Conservation (phyloP, 2,113 vertebrate genomes). For the Circaetus gallicus region DNA sequence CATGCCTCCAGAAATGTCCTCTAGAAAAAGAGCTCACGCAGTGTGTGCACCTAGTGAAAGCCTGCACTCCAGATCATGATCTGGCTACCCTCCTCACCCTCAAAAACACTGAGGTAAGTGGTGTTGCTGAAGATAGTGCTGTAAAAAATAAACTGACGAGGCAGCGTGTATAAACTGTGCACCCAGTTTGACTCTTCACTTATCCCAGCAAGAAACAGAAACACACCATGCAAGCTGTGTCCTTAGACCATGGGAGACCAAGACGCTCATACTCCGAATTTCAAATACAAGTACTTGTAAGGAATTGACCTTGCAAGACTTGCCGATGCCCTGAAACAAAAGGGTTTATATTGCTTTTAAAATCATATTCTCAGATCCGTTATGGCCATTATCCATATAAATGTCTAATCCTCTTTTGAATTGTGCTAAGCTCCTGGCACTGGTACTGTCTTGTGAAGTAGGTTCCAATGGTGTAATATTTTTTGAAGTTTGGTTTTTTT, state of each 20-base stretch:
- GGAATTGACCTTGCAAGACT: conserved; percentile 2
- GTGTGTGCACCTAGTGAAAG: background rate
- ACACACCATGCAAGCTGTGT: background rate
- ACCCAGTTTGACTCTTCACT: background rate
- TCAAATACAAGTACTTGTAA: background rate
- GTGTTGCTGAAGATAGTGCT: background rate
- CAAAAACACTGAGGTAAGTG: background rate
- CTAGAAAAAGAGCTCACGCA: background rate
- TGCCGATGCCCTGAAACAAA: background rate
- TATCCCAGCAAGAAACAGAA: background rate
- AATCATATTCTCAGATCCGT: background rate
- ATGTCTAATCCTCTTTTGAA: conserved; percentile 26
- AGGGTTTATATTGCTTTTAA: conserved; percentile 16
- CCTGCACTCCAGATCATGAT: fast-evolving
- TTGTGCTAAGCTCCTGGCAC: conserved; percentile 4
- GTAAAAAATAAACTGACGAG: background rate
- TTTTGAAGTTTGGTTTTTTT: background rate
- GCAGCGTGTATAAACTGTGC: background rate
- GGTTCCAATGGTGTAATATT: background rate
- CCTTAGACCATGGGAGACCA: background rate
- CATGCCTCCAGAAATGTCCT: background rate
- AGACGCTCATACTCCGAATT: background rate
- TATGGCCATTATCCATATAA: conserved; percentile 26
- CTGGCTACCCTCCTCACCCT: background rate
- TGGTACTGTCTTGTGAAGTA: background rate